Base-by-base conservation (phyloP, 92 coral and sea anemone species). In the Porites cylindrica region DNA sequence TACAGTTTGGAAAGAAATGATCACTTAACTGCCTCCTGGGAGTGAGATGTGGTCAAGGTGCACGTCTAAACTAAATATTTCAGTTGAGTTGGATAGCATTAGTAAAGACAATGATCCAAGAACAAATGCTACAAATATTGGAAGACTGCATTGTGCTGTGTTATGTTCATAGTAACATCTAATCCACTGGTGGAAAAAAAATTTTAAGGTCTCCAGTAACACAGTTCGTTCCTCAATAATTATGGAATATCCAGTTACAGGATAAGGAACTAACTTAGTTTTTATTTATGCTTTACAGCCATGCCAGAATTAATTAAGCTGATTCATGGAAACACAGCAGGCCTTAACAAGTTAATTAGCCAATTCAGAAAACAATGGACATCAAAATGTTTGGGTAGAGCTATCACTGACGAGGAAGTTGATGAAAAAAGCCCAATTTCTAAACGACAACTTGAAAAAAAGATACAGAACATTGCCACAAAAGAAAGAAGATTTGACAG, bases 311-410 rank as follows among this genome's bases (percentile, higher is more conserved):
- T 97, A 38, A 93, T 97, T 68, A 90, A 76, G 79, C 64, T 95
- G 18, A 74, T 95, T 56, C 99, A 97, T 83, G 96, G 99, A 19
- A 97, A 92, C 75, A 72, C 88, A 11, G 92, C 94, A 63, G 98
- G 99, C 52, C 83, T 97, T 54, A 78, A 73, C 71, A 97, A 97
- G 88, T 77, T 95, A 4, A 88, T 94, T 50, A 70, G 85, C 26
- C 78, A 87, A 47, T 97, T 97, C 88, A 94, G 94, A 66, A 91
- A 90, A 20, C 91, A 91, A 24, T 97, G 99, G 99, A 93, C 99
- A 26, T 71, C 92, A 4, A 94, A 93, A 75, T 92, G 89, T 62
- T 83, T 76, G 26, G 85, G 82, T 14, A 81, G 85, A 61, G 84
- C 80, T 52, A 20, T 88, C 19, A 74, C 90, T 18, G 95, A 93